Evolutionary conservation across 2,113 vertebrate genomes (phyloP).

Genomic region (Hippoglossus stenolepis): DNA sequence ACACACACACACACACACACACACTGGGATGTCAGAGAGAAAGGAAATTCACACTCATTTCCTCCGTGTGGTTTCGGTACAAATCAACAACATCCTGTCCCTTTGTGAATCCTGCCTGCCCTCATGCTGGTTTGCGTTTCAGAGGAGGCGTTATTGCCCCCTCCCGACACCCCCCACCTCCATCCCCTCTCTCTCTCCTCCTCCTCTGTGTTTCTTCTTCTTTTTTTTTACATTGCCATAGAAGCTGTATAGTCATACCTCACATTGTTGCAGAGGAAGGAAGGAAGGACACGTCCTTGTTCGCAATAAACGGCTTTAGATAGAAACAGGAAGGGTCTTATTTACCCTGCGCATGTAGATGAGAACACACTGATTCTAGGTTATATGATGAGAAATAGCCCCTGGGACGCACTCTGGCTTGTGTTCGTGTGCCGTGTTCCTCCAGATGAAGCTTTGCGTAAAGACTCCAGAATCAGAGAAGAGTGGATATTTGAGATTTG

Average conservation of each 20-base stretch:
- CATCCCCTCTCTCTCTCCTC: not conserved
- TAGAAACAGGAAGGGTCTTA: constrained; percentile 46
- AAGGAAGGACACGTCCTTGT: constrained; percentile 73
- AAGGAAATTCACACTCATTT: constrained; percentile 96
- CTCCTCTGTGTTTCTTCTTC: constrained; percentile 13
- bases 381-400: constrained; percentile 2
- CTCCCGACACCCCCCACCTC: not conserved
- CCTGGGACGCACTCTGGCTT: not conserved
- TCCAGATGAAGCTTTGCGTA: not conserved
- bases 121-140: constrained; percentile 80
- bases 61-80: constrained; percentile 93
- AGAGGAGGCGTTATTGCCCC: constrained; percentile 73
- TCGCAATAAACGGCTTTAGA: constrained; percentile 67
- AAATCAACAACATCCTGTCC: constrained; percentile 97
- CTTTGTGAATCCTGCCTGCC: constrained; percentile 89
- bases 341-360: constrained; percentile 20
- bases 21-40: constrained; percentile 84
- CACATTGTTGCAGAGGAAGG: constrained; percentile 73
- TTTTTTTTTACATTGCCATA: constrained; percentile 55
- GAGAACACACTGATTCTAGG: constrained; percentile 9
- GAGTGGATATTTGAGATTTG: not conserved
- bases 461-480: constrained; percentile 2
- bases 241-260: constrained; percentile 65
- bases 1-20: constrained; percentile 56
- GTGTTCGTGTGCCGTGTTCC: not conserved